Evolutionary conservation across 2,888 invertebrate species (phyloP).

Genomic region (Brachylomia viminalis): DNA sequence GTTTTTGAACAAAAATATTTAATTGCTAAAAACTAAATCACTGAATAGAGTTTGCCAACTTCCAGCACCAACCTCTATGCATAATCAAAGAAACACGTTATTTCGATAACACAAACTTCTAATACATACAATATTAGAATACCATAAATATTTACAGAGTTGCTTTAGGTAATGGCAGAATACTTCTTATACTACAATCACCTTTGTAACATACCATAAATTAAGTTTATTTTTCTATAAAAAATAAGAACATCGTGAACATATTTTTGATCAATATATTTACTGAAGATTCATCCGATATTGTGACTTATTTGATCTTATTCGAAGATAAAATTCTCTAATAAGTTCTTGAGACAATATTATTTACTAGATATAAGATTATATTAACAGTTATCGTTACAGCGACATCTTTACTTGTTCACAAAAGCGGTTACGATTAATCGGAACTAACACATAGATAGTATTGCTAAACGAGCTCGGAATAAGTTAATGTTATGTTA

Average conservation of each 20-base stretch:
- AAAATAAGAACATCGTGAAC: conserved; percentile 70
- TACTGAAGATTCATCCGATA: conserved; percentile 66
- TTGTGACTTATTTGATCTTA: conserved; percentile 72
- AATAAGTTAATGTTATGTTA: conserved; percentile 77
- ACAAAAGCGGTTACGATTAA: conserved; percentile 78
- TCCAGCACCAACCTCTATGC: conserved; percentile 80
- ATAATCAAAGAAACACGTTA: conserved; percentile 81
- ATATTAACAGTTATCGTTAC: conserved; percentile 69
- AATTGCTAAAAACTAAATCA: conserved; percentile 87
- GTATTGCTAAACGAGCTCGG: conserved; percentile 71
- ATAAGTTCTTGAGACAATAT: conserved; percentile 62
- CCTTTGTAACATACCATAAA: conserved; percentile 74
- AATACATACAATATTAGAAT: conserved; percentile 71
- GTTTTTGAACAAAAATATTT: conserved; percentile 85
- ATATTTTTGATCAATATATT: conserved; percentile 68
- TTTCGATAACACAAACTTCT: conserved; percentile 80
- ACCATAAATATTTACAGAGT: conserved; percentile 85
- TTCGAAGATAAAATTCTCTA: conserved; percentile 61
- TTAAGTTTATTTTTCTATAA: conserved; percentile 70
- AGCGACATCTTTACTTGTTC: conserved; percentile 70
- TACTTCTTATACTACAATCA: conserved; percentile 82
- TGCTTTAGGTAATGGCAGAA: conserved; percentile 82
- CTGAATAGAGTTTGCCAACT: conserved; percentile 84
- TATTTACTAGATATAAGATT: conserved; percentile 60
- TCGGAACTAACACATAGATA: conserved; percentile 72